These are phyloP conservation scores for Leptoclinus maculatus DNA, from an alignment of 2,797 vertebrate genomes.

Conservation along the genomic window DNA sequence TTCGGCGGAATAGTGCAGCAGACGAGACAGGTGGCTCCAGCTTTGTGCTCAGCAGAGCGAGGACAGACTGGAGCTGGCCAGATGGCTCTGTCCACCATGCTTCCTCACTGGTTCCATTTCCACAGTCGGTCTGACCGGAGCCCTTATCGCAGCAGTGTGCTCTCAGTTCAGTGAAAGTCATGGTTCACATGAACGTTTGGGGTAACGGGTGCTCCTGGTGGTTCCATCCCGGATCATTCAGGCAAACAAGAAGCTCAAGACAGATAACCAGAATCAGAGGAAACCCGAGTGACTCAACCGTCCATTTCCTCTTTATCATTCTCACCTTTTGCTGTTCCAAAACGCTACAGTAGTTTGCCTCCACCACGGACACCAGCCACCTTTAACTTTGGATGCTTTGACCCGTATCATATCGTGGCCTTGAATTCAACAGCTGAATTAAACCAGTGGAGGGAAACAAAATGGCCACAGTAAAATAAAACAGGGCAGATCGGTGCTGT, in stretches of 20 bases:
- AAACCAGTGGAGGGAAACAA: conserved; percentile 36
- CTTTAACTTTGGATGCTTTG: conserved; percentile 41
- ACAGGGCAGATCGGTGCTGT: conserved; percentile 6
- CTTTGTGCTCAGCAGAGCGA: conserved; percentile 77
- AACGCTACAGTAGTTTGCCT: conserved; percentile 21
- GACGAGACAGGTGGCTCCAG: conserved; percentile 72
- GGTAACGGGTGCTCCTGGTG: conserved; percentile 53
- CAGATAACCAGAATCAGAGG: conserved; percentile 74
- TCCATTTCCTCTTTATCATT: conserved; percentile 63
- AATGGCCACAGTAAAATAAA: conserved; percentile 29
- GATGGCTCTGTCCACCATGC: conserved; percentile 78
- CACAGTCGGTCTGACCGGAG: conserved; percentile 61
- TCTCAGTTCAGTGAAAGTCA: conserved; percentile 71
- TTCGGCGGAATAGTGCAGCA: conserved; percentile 59
- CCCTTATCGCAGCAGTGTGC: conserved; percentile 77
- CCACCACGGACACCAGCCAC: conserved; percentile 16
- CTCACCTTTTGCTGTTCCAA: conserved; percentile 35
- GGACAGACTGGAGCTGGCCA: conserved; percentile 67
- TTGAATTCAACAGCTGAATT: conserved; percentile 46
- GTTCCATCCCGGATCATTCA: conserved; percentile 68
- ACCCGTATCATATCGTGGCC: conserved; percentile 47
- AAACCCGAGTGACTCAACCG: conserved; percentile 61
- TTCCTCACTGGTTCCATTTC: conserved; percentile 65
- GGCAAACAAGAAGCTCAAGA: conserved; percentile 68
- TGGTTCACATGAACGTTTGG: conserved; percentile 58